Evolutionary conservation across 2,888 invertebrate species (phyloP).

Genomic region (Asteroscopus sphinx): DNA sequence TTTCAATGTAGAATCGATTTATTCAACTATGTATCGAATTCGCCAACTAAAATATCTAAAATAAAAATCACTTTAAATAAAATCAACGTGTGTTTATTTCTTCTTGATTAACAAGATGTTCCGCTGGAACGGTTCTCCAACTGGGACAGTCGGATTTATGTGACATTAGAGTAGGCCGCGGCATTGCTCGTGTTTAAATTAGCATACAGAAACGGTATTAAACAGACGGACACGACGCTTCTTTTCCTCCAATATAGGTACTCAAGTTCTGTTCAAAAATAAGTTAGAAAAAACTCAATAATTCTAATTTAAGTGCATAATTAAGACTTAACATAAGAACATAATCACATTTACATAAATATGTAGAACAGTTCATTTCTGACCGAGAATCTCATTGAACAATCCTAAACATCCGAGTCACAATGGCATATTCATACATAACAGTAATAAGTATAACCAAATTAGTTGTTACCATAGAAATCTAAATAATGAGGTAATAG

Average conservation of each 20-base stretch:
- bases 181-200: slow-evolving; percentile 47
- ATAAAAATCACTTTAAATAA: background rate
- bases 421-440: slow-evolving; percentile 37
- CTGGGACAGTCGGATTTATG: slow-evolving; percentile 51
- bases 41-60: too few relatives aligned
- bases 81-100: slow-evolving; percentile 16
- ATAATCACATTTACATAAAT: slow-evolving; percentile 36
- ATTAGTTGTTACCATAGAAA: too few relatives aligned
- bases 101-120: slow-evolving; percentile 16
- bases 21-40: too few relatives aligned
- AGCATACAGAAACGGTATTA: slow-evolving; percentile 45
- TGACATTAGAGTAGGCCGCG: slow-evolving; percentile 42
- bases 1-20: too few relatives aligned
- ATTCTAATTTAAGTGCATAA: slow-evolving; percentile 19
- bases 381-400: slow-evolving; percentile 42
- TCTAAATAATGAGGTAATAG: too few relatives aligned
- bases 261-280: slow-evolving; percentile 10
- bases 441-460: slow-evolving; percentile 29
- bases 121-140: slow-evolving; percentile 40
- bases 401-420: slow-evolving; percentile 26
- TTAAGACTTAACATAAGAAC: slow-evolving; percentile 19
- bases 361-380: slow-evolving; percentile 32
- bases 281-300: slow-evolving; percentile 7
- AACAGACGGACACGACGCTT: slow-evolving; percentile 24
- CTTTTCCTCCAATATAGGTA: slow-evolving; percentile 5